Conservation (phyloP, 2,888 invertebrate species). For the Coecobrya sp. region DNA sequence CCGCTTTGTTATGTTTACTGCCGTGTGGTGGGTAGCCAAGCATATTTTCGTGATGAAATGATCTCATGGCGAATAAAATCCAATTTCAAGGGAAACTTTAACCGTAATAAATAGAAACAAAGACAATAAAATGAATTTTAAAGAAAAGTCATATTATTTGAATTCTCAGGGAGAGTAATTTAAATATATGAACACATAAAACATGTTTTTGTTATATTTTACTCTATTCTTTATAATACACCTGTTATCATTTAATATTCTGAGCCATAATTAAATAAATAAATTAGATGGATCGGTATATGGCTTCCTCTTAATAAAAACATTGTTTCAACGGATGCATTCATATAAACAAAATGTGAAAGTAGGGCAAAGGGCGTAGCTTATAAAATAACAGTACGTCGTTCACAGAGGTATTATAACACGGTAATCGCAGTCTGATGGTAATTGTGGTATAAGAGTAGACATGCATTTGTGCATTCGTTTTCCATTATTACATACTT, state of each 20-base stretch:
- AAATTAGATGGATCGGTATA: neutral
- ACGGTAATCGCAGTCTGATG: too few species aligned
- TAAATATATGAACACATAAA: neutral
- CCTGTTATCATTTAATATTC: neutral
- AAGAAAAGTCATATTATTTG: neutral
- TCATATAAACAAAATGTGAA: neutral
- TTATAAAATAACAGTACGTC: neutral
- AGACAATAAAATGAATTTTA: conserved; percentile 6
- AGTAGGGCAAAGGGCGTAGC: conserved; percentile 14
- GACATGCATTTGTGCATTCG: too few species aligned
- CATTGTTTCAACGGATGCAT: neutral
- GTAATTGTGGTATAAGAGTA: too few species aligned
- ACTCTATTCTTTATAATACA: neutral
- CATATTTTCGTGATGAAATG: conserved; percentile 20
- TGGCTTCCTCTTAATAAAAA: conserved; percentile 9
- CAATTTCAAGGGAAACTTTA: conserved; percentile 29
- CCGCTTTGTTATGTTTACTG: too few species aligned
- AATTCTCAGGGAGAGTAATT: neutral
- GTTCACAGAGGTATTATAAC: too few species aligned
- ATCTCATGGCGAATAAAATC: conserved; percentile 17
- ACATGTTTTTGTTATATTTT: neutral
- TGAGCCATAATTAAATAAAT: conserved; percentile 6
- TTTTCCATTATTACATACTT: too few species aligned
- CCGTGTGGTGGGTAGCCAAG: neutral
- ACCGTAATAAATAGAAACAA: conserved; percentile 14